Percentiles rank a stretch among this genome's conserved stretches.
Evolutionary conservation across 2,797 vertebrate species (phyloP).

Genomic region (Cyclopterus lumpus): DNA sequence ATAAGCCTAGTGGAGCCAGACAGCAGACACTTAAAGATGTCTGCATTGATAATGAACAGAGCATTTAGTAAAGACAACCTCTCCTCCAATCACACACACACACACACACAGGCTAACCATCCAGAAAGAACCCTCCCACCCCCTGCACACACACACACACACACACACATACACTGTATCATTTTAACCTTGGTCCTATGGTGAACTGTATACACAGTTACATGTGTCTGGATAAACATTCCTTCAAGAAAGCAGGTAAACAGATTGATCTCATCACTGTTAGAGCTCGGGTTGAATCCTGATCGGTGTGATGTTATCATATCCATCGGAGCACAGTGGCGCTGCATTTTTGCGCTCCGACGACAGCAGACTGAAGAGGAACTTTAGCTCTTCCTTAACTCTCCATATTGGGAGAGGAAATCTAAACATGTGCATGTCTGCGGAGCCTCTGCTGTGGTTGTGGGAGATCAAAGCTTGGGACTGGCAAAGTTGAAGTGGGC

Average conservation of each 20-base stretch:
- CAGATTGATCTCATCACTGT: slow-evolving; percentile 50
- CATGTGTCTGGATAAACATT: slow-evolving; percentile 64
- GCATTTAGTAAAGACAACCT: slow-evolving; percentile 56
- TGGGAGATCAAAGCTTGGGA: slow-evolving; percentile 49
- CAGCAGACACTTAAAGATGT: slow-evolving; percentile 84
- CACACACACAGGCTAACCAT: too few species aligned
- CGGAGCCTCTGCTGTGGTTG: slow-evolving; percentile 22
- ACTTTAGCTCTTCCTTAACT: slow-evolving; percentile 34
- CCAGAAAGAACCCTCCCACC: too few species aligned
- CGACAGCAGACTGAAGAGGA: slow-evolving; percentile 19
- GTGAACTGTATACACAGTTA: slow-evolving; percentile 50
- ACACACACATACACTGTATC: slow-evolving; percentile 31
- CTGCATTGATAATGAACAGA: slow-evolving; percentile 77
- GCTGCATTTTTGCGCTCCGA: slow-evolving; percentile 38
- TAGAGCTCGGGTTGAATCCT: slow-evolving; percentile 43
- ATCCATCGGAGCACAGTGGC: slow-evolving; percentile 28
- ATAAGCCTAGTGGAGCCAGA: slow-evolving; percentile 86
- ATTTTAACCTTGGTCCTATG: slow-evolving; percentile 27
- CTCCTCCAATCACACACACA: slow-evolving; percentile 36
- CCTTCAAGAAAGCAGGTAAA: slow-evolving; percentile 45
- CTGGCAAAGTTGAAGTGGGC: slow-evolving; percentile 21
- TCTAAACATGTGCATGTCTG: slow-evolving; percentile 27
- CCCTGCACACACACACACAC: slow-evolving; percentile 22
- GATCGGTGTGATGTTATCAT: slow-evolving; percentile 59
- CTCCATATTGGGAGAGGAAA: slow-evolving; percentile 49